Evolutionary conservation across 1,140 invertebrate species (phyloP).

Genomic region (Dendrolimus punctatus): DNA sequence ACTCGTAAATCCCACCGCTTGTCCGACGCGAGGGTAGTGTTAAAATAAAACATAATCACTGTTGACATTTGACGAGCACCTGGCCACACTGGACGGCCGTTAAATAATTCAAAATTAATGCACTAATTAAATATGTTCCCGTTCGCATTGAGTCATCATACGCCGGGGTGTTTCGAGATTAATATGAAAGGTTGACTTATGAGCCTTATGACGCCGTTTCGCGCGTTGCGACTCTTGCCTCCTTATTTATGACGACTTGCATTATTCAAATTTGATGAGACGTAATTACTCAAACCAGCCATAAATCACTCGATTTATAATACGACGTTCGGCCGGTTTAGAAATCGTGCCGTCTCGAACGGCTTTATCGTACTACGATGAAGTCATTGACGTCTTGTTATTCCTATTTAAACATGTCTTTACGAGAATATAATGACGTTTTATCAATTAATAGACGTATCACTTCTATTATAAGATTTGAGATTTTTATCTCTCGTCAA

Average conservation of each 20-base stretch:
- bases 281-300: conserved; percentile 64
- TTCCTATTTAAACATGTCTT: conserved; percentile 42
- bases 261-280: conserved; percentile 69
- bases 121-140: conserved; percentile 64
- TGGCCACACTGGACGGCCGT: conserved; percentile 37
- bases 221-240: conserved; percentile 38
- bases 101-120: conserved; percentile 65
- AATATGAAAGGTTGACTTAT: conserved; percentile 65
- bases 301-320: conserved; percentile 66
- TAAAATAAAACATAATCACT: conserved; percentile 65
- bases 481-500: conserved; percentile 1
- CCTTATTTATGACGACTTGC: conserved; percentile 56
- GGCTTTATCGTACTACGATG: conserved; percentile 34
- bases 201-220: conserved; percentile 26
- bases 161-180: conserved; percentile 51
- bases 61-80: conserved; percentile 67
- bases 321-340: conserved; percentile 51
- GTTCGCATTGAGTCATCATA: conserved; percentile 56
- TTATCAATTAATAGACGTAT: conserved; percentile 25
- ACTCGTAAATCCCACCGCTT: conserved; percentile 49
- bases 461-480: conserved; percentile 14
- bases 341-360: conserved; percentile 34
- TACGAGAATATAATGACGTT: conserved; percentile 46
- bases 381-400: conserved; percentile 43
- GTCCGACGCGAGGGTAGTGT: conserved; percentile 20